These are phyloP conservation scores for Himalopsyche phryganea DNA, from an alignment of 1,140 invertebrate species.

Conservation along the genomic window DNA sequence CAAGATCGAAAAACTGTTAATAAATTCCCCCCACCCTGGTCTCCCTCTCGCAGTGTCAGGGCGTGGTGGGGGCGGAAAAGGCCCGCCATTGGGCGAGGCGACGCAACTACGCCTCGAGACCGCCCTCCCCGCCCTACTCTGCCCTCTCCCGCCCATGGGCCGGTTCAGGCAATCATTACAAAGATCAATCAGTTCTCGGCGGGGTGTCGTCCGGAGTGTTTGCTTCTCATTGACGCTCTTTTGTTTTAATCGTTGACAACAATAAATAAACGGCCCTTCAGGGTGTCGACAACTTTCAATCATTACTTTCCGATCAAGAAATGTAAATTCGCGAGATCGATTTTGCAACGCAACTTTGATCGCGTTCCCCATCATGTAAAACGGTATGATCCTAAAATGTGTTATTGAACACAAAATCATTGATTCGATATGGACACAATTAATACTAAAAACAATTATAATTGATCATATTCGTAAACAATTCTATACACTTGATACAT, in stretches of 20 bases:
- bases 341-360: too few species aligned
- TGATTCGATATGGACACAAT: too few species aligned
- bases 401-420: too few species aligned
- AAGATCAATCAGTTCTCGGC: conserved; percentile 18
- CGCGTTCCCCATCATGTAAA: too few species aligned
- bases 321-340: too few species aligned
- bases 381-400: too few species aligned
- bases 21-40: background rate
- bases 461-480: too few species aligned
- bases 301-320: too few species aligned
- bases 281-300: too few species aligned
- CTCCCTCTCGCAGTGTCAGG: background rate
- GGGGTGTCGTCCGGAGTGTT: conserved; percentile 15
- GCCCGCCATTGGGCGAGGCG: conserved; percentile 22
- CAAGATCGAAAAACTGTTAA: too few species aligned
- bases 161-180: background rate
- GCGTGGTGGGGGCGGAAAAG: conserved; percentile 7
- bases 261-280: background rate
- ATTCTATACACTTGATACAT: too few species aligned
- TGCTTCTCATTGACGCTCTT: background rate
- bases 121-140: conserved; percentile 6
- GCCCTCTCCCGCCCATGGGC: conserved; percentile 12
- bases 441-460: too few species aligned
- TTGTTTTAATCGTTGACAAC: background rate
- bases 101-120: conserved; percentile 6